A percentile compares a stretch with the other conserved stretches of the same genome.
phyloP scores from a whole-genome alignment of 2,888 invertebrate species.

The Pandemis corylana region DNA sequence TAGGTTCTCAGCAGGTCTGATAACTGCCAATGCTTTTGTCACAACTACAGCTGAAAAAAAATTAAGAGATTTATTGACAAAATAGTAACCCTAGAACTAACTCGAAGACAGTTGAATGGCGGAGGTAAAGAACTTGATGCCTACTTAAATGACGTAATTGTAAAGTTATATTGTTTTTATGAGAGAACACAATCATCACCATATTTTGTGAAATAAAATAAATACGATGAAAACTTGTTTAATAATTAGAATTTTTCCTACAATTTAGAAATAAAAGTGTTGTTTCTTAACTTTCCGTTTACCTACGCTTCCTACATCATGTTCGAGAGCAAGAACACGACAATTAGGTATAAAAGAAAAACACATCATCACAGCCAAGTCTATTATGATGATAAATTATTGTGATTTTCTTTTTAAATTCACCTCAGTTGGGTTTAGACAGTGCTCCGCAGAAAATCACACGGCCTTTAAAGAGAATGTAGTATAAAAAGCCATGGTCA shows the following conservation, averaged over 20 bases:
- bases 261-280: no score
- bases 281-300: no score
- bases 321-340: no score
- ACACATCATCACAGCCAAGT: constrained; percentile 1
- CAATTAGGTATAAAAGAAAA: neutral
- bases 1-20: neutral
- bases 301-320: no score
- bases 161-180: no score
- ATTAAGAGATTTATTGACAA: neutral
- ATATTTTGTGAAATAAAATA: no score
- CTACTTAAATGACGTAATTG: no score
- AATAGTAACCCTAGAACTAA: neutral
- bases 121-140: no score
- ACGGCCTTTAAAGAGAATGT: neutral
- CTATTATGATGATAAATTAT: neutral
- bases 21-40: neutral
- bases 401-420: neutral
- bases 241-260: no score
- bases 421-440: neutral
- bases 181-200: no score
- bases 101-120: neutral
- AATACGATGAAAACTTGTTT: no score
- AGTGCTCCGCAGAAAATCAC: neutral
- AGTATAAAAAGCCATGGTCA: neutral
- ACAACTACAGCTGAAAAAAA: constrained; percentile 7